Conservation (phyloP, 1,140 invertebrate genomes). For the Homalodisca vitripennis region DNA sequence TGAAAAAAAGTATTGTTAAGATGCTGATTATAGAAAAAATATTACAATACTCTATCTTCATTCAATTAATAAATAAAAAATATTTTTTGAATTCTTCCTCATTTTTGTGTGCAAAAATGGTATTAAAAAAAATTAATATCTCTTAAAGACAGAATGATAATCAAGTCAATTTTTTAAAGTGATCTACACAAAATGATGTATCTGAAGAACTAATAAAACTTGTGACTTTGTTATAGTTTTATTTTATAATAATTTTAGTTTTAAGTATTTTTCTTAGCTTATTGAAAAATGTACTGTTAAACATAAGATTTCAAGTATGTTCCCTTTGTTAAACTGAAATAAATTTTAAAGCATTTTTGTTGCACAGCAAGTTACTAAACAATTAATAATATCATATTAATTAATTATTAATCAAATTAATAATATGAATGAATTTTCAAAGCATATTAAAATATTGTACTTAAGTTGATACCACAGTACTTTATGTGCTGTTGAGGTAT, state of each 20-base stretch:
- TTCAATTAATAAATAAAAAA: not conserved
- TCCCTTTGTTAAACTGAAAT: too few relatives aligned
- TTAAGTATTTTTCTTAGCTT: too few relatives aligned
- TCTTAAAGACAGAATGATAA: too few relatives aligned
- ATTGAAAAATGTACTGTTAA: too few relatives aligned
- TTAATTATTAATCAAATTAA: not conserved
- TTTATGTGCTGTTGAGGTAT: too few relatives aligned
- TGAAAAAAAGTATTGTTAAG: not conserved
- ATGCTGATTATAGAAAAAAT: not conserved
- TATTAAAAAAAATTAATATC: not conserved
- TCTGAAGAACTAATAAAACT: not conserved
- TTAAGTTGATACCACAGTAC: too few relatives aligned
- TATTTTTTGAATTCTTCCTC: not conserved
- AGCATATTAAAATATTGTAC: not conserved
- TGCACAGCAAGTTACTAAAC: not conserved
- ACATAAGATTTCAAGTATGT: too few relatives aligned
- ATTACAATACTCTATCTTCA: too few relatives aligned
- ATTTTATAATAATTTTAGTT: too few relatives aligned
- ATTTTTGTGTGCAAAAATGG: not conserved
- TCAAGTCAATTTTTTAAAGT: too few relatives aligned
- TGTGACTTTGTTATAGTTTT: not conserved
- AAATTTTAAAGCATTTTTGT: not conserved
- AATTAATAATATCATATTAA: not conserved
- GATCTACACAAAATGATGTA: not conserved
- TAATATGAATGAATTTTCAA: not conserved